Evolutionary conservation across 1,140 invertebrate species (phyloP).

Genomic region (Nephotettix cincticeps): DNA sequence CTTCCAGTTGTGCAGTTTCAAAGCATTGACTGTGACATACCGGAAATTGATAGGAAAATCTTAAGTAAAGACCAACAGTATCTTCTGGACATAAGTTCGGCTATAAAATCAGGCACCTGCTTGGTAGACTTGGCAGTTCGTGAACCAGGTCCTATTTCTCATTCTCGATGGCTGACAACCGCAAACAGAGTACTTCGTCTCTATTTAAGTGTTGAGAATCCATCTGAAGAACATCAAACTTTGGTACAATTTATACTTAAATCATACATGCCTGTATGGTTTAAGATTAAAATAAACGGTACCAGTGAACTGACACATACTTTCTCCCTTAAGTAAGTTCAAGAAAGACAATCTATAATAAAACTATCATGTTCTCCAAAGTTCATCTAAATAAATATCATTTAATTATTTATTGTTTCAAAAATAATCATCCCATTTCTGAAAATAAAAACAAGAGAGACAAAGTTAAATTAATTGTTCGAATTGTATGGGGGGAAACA

Average conservation of each 20-base stretch:
- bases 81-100: conserved; percentile 39
- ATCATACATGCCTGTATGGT: conserved; percentile 38
- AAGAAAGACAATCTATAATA: no score
- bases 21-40: conserved; percentile 30
- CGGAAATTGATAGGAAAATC: conserved; percentile 32
- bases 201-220: conserved; percentile 32
- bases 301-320: no score
- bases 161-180: conserved; percentile 39
- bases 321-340: no score
- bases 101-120: conserved; percentile 32
- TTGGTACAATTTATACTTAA: conserved; percentile 36
- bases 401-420: no score
- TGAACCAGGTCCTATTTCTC: conserved; percentile 35
- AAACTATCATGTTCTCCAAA: no score
- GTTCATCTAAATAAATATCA: no score
- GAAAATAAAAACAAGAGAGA: no score
- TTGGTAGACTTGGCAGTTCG: conserved; percentile 30
- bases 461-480: no score
- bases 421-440: no score
- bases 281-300: no score
- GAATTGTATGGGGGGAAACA: no score
- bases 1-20: conserved; percentile 36
- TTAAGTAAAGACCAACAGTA: conserved; percentile 43
- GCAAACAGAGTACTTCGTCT: conserved; percentile 38
- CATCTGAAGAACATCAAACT: conserved; percentile 26